Evolutionary conservation across 1,140 invertebrate genomes (phyloP), one percentile per base, ranked within the genome.

Genomic region (Zaprionus africanus): DNA sequence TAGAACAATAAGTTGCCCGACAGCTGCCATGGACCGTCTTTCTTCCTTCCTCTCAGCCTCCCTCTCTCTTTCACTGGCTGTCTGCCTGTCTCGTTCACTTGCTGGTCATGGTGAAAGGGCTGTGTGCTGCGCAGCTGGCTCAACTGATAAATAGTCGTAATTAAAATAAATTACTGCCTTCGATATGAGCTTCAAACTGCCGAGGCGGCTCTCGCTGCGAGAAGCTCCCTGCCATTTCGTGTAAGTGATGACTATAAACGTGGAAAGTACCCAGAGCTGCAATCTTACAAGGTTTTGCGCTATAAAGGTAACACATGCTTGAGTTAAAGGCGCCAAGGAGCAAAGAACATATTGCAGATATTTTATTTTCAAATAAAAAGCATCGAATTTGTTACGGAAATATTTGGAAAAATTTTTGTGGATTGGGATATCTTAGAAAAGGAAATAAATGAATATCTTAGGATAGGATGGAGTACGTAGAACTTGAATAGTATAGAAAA

Each of bases 1-100:
- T 87, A 77, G 79, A 81, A 71, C 83, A 87, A 83, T 75, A 66
- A 81, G 63, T 75, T 81, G 65, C 43, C 36, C 65, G 49, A 67
- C 71, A 67, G 71, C 64, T 57, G 71, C 36, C 46, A 65, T 43
- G 46, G 26, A 13, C 17, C 22, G 5, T 53, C 46, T 63, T 28
- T 15, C 34, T 58, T n/a, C 5, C 46, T n/a, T 9, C 0, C 15
- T 6, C 46, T 17, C 1, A 19, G 0, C 17, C 43, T 43, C 1
- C 2, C 17, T 19, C 19, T 49, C 43, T 49, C 0, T 9, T 12
- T 53, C 28, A 53, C 57, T 59, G n/a, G 12, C 38, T n/a, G 1
- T 41, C 13, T n/a, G 28, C 15, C 15, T 41, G 24, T 61, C 41
- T 49, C 41, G 41, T n/a, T 46, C 41, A 46, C n/a, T 46, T 46